Conservation (phyloP, 1,140 invertebrate genomes). For the Periplaneta americana region DNA sequence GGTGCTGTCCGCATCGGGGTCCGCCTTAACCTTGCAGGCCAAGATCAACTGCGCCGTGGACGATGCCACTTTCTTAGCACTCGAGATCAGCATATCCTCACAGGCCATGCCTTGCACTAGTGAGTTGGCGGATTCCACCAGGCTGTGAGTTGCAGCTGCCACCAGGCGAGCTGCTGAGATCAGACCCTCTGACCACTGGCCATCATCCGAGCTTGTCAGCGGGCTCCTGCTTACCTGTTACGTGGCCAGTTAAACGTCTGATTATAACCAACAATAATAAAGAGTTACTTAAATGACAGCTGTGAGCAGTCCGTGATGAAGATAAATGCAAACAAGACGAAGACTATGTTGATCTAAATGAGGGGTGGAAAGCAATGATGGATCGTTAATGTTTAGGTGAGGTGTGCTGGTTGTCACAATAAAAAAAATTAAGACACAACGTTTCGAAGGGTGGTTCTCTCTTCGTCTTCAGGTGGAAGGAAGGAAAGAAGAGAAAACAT, state of each 20-base stretch:
- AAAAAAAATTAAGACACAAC: too few relatives aligned
- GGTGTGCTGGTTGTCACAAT: too few relatives aligned
- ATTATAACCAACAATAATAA: background rate
- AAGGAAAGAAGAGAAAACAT: too few relatives aligned
- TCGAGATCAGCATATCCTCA: constrained; percentile 94
- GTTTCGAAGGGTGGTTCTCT: too few relatives aligned
- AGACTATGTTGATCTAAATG: too few relatives aligned
- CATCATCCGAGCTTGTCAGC: constrained; percentile 83
- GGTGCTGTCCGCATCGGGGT: constrained; percentile 89
- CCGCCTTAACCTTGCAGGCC: constrained; percentile 97
- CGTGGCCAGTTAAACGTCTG: background rate
- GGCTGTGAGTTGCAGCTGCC: constrained; percentile 92
- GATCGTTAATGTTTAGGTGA: too few relatives aligned
- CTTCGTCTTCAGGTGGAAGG: too few relatives aligned
- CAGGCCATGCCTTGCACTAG: constrained; percentile 91
- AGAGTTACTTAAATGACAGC: too few relatives aligned
- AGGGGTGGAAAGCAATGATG: too few relatives aligned
- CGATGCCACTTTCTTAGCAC: constrained; percentile 94
- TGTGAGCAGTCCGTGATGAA: too few relatives aligned
- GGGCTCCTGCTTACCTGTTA: constrained; percentile 71
- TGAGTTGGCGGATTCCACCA: constrained; percentile 96
- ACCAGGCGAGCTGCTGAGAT: constrained; percentile 94
- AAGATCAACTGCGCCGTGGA: constrained; percentile 96
- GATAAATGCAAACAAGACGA: too few relatives aligned
- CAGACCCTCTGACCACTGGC: constrained; percentile 97